phyloP scores from a whole-genome alignment of 2,113 vertebrate genomes.

The Tenebrosternarchus preto region DNA sequence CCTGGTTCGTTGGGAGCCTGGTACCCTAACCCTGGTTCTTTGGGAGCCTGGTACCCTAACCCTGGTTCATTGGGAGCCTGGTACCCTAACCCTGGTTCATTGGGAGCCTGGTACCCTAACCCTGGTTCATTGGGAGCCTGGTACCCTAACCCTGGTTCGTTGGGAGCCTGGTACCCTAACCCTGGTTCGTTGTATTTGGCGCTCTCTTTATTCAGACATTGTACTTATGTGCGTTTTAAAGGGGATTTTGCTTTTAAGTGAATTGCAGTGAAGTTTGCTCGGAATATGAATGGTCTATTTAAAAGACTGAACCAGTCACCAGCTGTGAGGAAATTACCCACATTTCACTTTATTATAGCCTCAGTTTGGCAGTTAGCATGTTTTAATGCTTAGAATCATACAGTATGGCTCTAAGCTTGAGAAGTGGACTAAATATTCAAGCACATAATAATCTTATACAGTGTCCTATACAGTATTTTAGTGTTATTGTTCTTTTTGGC shows the following conservation, averaged over 20 bases:
- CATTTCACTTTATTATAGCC: no score
- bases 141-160: no score
- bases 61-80: not conserved
- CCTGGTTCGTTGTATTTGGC: not conserved
- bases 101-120: no score
- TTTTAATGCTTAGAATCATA: constrained; percentile 3
- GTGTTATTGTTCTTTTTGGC: constrained; percentile 57
- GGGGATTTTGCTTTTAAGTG: not conserved
- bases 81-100: not conserved
- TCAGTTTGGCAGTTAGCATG: not conserved
- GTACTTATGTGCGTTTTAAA: not conserved
- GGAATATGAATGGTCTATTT: not conserved
- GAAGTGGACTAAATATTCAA: not conserved
- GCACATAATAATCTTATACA: not conserved
- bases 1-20: no score
- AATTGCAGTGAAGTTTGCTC: not conserved
- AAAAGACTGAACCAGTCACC: not conserved
- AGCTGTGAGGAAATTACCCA: no score
- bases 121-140: not conserved
- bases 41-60: no score
- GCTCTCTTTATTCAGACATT: not conserved
- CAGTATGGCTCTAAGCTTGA: not conserved
- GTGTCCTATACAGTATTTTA: constrained; percentile 20
- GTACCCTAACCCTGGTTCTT: not conserved
- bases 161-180: no score